These are phyloP conservation scores for Byasa hedistus DNA, from an alignment of 2,888 invertebrate genomes.

Conservation along the genomic window DNA sequence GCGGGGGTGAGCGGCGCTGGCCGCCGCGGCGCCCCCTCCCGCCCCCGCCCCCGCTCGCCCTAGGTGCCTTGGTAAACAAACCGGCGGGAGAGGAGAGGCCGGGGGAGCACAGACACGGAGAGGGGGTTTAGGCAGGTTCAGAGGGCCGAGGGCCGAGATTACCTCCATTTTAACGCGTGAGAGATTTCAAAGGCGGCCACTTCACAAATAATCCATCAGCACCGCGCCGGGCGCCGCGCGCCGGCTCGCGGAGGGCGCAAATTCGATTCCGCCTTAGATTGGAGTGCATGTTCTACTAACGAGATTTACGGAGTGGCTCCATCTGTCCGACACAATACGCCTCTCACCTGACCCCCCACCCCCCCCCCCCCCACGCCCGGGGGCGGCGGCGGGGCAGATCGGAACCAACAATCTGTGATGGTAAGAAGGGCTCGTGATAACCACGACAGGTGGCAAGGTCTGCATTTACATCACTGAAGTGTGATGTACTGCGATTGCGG, in stretches of 20 bases:
- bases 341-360: constrained; percentile 1
- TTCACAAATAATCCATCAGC: constrained; percentile 78
- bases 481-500: too few relatives aligned
- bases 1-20: constrained; percentile 30
- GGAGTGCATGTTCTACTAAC: constrained; percentile 75
- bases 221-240: constrained; percentile 57
- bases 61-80: constrained; percentile 73
- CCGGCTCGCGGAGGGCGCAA: constrained; percentile 49
- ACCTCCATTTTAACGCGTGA: constrained; percentile 79
- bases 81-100: constrained; percentile 39
- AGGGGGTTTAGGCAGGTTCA: too few relatives aligned
- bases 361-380: not conserved
- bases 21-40: constrained; percentile 32
- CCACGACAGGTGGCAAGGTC: too few relatives aligned
- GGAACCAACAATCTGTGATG: too few relatives aligned
- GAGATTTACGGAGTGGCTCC: constrained; percentile 52
- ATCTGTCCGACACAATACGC: constrained; percentile 9
- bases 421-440: too few relatives aligned
- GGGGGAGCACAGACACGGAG: too few relatives aligned
- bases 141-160: constrained; percentile 54
- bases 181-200: constrained; percentile 74
- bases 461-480: too few relatives aligned
- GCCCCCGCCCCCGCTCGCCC: constrained; percentile 12
- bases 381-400: not conserved
- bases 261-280: constrained; percentile 71